Percentiles rank a stretch among this genome's conserved stretches.
phyloP scores from a whole-genome alignment of 2,113 vertebrate species.

The Willisornis vidua region DNA sequence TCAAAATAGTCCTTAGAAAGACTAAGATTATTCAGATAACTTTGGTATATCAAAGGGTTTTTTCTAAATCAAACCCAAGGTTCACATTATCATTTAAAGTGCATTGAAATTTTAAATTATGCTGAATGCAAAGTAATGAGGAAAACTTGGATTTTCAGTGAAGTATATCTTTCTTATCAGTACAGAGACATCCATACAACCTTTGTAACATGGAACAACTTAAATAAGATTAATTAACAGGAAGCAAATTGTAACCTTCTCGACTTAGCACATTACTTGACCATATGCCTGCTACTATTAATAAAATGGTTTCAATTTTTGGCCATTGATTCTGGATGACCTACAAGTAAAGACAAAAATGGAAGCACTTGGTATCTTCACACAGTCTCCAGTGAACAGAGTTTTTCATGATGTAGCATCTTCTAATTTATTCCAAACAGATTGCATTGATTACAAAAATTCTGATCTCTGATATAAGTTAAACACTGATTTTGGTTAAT shows the following conservation, averaged over 20 bases:
- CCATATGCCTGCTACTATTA: not conserved
- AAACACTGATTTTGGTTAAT: not conserved
- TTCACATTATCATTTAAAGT: not conserved
- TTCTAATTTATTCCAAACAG: not conserved
- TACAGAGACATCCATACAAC: not conserved
- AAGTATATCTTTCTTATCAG: not conserved
- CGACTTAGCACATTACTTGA: not conserved
- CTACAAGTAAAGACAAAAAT: not conserved
- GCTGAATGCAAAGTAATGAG: not conserved
- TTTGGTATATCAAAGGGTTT: not conserved
- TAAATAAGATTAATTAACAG: not conserved
- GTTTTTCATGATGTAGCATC: not conserved
- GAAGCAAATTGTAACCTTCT: not conserved
- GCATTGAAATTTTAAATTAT: not conserved
- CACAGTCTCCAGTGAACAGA: rapidly evolving
- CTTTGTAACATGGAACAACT: not conserved
- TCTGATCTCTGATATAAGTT: not conserved
- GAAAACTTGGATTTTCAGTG: not conserved
- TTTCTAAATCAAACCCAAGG: not conserved
- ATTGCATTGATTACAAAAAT: not conserved
- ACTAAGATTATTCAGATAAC: not conserved
- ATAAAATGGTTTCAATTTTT: not conserved
- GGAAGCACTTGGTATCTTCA: not conserved
- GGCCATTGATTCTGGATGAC: not conserved
- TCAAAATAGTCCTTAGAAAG: not conserved